A percentile compares a stretch with the other conserved stretches of the same genome.
These are phyloP conservation scores for Keiferia lycopersicella DNA, from an alignment of 2,888 invertebrate genomes.

Conservation along the genomic window DNA sequence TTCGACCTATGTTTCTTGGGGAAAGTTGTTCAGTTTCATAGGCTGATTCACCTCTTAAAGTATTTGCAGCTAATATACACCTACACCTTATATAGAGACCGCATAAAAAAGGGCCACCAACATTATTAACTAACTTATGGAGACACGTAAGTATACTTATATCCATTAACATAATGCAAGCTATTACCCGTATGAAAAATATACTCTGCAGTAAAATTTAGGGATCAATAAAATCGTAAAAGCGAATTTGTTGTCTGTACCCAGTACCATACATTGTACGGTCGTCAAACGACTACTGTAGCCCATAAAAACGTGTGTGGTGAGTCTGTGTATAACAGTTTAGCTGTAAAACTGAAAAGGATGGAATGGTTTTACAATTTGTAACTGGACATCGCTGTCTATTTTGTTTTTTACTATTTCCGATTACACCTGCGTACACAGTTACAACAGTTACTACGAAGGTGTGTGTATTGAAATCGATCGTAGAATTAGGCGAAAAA, in stretches of 20 bases:
- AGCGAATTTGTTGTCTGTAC: slow-evolving; percentile 42
- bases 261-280: slow-evolving; percentile 52
- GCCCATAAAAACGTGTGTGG: slow-evolving; percentile 38
- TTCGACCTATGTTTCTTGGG: no score
- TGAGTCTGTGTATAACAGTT: neutral
- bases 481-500: no score
- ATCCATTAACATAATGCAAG: slow-evolving; percentile 11
- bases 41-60: no score
- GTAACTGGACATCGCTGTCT: no score
- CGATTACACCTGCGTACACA: no score
- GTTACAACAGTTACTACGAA: no score
- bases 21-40: no score
- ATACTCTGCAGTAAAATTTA: slow-evolving; percentile 19
- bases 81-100: no score
- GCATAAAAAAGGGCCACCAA: no score
- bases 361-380: neutral
- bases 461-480: no score
- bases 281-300: slow-evolving; percentile 42
- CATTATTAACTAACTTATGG: neutral
- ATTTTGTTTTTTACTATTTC: no score
- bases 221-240: slow-evolving; percentile 41
- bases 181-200: slow-evolving; percentile 14
- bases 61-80: no score
- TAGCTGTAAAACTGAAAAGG: neutral
- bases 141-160: neutral